Conservation (phyloP, 30 jellyfish, hydroid and myxozoan genomes). For the Catostylus mosaicus region DNA sequence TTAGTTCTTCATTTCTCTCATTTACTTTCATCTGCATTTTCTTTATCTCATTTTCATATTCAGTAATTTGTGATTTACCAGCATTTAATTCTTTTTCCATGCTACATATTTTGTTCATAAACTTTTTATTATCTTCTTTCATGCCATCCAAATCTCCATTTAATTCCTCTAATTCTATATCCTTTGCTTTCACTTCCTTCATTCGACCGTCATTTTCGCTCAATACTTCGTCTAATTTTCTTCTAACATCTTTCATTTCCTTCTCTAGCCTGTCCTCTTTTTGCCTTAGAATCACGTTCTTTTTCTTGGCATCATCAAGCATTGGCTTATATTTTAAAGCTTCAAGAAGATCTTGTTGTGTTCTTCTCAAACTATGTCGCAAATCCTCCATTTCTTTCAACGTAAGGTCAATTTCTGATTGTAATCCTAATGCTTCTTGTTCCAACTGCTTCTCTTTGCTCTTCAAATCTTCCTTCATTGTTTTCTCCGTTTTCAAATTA, state of each 20-base stretch:
- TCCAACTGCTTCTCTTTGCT: slow-evolving; percentile 4
- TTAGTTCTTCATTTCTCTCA: slow-evolving; percentile 44
- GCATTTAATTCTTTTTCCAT: not conserved
- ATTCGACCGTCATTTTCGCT: not conserved
- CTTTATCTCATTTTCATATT: not conserved
- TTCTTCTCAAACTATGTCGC: not conserved
- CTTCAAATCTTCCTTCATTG: not conserved
- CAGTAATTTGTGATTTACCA: not conserved
- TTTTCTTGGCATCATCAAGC: slow-evolving; percentile 1
- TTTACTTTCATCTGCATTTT: slow-evolving; percentile 13
- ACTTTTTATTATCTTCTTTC: not conserved
- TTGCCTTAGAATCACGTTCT: not conserved
- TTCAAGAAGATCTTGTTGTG: slow-evolving; percentile 9
- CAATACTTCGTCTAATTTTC: not conserved
- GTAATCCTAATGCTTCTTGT: not conserved
- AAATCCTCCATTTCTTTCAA: slow-evolving; percentile 28
- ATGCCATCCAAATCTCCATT: not conserved
- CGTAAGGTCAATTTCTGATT: not conserved
- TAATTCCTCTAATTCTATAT: slow-evolving; percentile 1
- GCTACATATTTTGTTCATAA: not conserved
- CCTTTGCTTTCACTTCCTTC: not conserved
- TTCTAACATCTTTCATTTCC: not conserved
- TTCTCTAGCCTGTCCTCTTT: not conserved
- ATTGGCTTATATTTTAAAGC: slow-evolving; percentile 3
- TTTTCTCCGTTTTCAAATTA: not conserved